A percentile compares a stretch with the other conserved stretches of the same genome.
Conservation (phyloP, 2,113 vertebrate species). For the Brienomyrus brachyistius region DNA sequence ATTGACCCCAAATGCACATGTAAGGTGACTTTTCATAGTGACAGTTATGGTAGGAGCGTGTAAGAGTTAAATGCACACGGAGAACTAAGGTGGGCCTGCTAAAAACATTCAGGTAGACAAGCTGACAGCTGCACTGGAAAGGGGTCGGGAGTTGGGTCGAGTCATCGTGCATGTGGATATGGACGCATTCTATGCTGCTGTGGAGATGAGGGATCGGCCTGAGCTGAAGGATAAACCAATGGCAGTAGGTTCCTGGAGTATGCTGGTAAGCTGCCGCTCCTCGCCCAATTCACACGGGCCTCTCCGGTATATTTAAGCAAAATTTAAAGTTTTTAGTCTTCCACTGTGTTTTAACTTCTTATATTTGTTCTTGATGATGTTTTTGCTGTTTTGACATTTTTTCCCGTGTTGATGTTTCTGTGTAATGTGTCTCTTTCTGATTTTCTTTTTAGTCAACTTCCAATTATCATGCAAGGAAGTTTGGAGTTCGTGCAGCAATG, state of each 20-base stretch:
- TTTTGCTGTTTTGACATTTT: background rate
- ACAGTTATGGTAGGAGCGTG: no score
- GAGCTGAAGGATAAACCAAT: slow-evolving; percentile 85
- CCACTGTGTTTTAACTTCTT: background rate
- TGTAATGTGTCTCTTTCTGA: no score
- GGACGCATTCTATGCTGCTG: slow-evolving; percentile 97
- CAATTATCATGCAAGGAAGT: slow-evolving; percentile 90
- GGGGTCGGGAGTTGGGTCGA: slow-evolving; percentile 68
- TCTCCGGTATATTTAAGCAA: background rate
- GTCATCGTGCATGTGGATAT: slow-evolving; percentile 93
- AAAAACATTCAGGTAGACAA: slow-evolving; percentile 67
- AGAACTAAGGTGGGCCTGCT: background rate
- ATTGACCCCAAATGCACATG: no score
- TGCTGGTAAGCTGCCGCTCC: slow-evolving; percentile 72
- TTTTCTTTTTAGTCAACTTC: slow-evolving; percentile 75
- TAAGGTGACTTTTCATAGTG: no score
- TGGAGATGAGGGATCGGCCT: slow-evolving; percentile 89
- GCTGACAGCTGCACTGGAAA: slow-evolving; percentile 67
- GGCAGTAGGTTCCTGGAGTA: slow-evolving; percentile 89
- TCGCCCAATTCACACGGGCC: background rate
- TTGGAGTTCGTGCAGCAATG: slow-evolving; percentile 91
- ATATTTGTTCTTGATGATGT: background rate
- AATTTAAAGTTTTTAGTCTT: background rate
- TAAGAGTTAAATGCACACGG: no score
- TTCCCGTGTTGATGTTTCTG: no score